Base-by-base conservation (phyloP, 2,113 vertebrate genomes). In the Alectura lathami region DNA sequence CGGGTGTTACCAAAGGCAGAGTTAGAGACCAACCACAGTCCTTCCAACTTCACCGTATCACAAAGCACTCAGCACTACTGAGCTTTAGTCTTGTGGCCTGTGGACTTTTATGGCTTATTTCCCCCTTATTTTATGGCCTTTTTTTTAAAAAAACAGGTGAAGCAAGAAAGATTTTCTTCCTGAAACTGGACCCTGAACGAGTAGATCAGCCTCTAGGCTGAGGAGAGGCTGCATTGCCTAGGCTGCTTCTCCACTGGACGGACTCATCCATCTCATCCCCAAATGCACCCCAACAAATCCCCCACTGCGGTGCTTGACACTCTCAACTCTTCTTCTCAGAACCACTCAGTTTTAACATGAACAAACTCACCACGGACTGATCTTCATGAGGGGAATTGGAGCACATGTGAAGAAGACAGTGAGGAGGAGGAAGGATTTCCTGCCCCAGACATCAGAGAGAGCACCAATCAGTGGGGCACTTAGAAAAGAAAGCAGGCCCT, bases 331-430 rank as follows among this genome's bases (percentile, higher is more conserved):
- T 38, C 72, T 87, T 40, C 56, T 60, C 59, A 42, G 77, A 66
- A 8, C 23, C 27, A n/a, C 5, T 4, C 2, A 1, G 23, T 47
- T 84, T 24, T 7, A 8, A 42, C 32, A 78, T 17, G 50, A 20
- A 40, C 13, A 47, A 67, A 93, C 98, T 98, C 95, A 99, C 99
- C 99, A 99, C 0, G 99, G 99, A 93, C 98, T 99, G 97, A 99
- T 99, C 98, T 98, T 99, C 98, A 99, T 99, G 80, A 99, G 98
- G 32, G 99, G 99, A 92, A 99, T 99, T 56, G 99, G 99, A 1
- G 99, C 99, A 72, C 99, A 99, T 1, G 99, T 99, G 97, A 99
- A 99, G 97, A 99, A 99, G 93, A 99, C 99, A 0, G 99, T 99
- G 88, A 98, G 98, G 38, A 99, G 98, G 96, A 99, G 98, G 97